phyloP scores from a whole-genome alignment of 1,140 invertebrate species.

The Octopus bimaculoides region DNA sequence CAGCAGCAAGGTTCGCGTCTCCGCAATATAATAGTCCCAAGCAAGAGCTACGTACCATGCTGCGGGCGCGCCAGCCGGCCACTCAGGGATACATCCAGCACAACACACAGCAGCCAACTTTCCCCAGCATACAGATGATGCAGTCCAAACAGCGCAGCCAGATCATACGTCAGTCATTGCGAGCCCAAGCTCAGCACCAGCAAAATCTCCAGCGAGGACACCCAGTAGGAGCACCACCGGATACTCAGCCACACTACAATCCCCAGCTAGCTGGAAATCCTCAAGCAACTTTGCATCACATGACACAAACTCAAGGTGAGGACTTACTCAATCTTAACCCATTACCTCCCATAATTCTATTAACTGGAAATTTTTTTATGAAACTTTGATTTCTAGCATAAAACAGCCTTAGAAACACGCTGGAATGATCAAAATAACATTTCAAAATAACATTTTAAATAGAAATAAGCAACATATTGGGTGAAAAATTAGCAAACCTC shows the following conservation, averaged over 20 bases:
- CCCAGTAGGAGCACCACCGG: neutral
- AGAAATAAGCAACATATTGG: no score
- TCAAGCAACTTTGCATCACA: constrained; percentile 66
- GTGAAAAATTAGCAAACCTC: no score
- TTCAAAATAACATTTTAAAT: no score
- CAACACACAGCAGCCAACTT: constrained; percentile 54
- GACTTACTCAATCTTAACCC: neutral
- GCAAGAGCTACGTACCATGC: constrained; percentile 21
- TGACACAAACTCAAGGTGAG: neutral
- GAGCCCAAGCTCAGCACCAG: constrained; percentile 21
- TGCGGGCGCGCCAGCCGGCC: constrained; percentile 34
- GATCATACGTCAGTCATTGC: constrained; percentile 60
- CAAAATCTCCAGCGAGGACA: neutral
- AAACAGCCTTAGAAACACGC: no score
- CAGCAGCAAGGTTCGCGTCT: neutral
- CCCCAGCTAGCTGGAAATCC: constrained; percentile 43
- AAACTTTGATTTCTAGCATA: no score
- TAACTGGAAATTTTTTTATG: constrained; percentile 4
- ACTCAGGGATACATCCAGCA: constrained; percentile 53
- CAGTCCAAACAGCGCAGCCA: constrained; percentile 49
- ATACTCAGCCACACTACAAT: constrained; percentile 41
- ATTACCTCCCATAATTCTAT: neutral
- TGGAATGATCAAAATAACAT: no score
- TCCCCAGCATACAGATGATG: constrained; percentile 59
- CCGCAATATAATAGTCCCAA: constrained; percentile 13